Evolutionary conservation across 2,113 vertebrate species (phyloP), one percentile per base, ranked within the genome.

Genomic region (Trematomus loennbergii): DNA sequence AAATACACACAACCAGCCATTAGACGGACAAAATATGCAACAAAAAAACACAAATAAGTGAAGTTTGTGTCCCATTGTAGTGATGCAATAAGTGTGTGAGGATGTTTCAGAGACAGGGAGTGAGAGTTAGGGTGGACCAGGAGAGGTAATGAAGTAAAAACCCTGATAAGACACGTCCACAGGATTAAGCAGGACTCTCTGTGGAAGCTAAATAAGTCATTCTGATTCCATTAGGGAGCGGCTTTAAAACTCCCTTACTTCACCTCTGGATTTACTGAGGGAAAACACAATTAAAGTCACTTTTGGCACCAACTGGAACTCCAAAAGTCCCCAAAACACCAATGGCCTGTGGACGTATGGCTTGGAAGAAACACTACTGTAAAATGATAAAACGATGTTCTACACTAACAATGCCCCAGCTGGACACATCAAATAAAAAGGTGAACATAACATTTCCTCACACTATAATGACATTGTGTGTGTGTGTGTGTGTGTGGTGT

Each of bases 401-500:
- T 29, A 29, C 40, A 54, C 45, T 58, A 77, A 10, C 4, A 0
- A 0, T 46, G 83, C 20, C 79, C n/a, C 79, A 84, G 76, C 87
- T 86, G 85, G 73, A 79, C 73, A 73, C 81, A 67, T 70, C 4
- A 77, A 77, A 81, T 55, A 53, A n/a, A n/a, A n/a, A n/a, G n/a
- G n/a, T n/a, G n/a, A n/a, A n/a, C n/a, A n/a, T n/a, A n/a, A n/a
- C n/a, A n/a, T n/a, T 82, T 53, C 57, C 72, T 59, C 60, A 65
- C 68, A 49, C 53, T 36, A n/a, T n/a, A n/a, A n/a, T n/a, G n/a
- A n/a, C n/a, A n/a, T n/a, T n/a, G n/a, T n/a, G n/a, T 36, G 29
- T 33, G 29, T 60, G 58, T n/a, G n/a, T n/a, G n/a, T n/a, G n/a
- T n/a, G n/a, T n/a, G n/a, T n/a, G n/a, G n/a, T n/a, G n/a, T n/a